Base-by-base conservation (phyloP, 1,140 invertebrate species). In the Mya arenaria region DNA sequence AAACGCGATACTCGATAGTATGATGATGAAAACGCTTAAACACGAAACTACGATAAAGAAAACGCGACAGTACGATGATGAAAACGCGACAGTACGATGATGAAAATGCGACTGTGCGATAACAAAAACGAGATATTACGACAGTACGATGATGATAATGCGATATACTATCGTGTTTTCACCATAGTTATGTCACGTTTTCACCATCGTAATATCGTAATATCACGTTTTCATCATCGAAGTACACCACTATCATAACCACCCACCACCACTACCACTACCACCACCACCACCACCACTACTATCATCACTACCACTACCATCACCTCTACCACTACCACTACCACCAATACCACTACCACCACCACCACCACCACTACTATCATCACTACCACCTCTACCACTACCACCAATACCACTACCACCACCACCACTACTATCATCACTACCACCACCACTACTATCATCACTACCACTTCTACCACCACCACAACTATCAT, bases 331-430 rank as follows among this genome's bases (percentile, higher is more conserved):
- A 65, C 13, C 23, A 65, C 62, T 36, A 65, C 28, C 36, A 1
- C 23, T 36, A 65, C 36, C 10, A 34, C 36, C 30, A 69, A 13
- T 36, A 44, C 44, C 93, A 19, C 94, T 96, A 78, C 95, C 96
- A 88, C 93, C 60, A 63, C 32, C 32, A 63, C 32, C 10, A 63
- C 19, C 28, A 63, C 32, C 60, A 63, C 32, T 34, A 30, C 32
- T 19, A 63, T 8, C 28, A 63, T 32, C 32, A 63, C 32, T 19
- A 63, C 32, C 32, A 63, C 32, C 28, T 30, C 32, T 19, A 63
- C 32, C 28, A 15, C 32, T 34, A 15, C 19, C 28, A 63, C 32
- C 28, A 63, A 17, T 34, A 63, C 32, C 28, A 63, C 19, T 19
- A 63, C 32, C 28, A 63, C 32, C 32, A 63, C 32, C 60, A 63